Percentiles rank a stretch among this genome's conserved stretches.
Conservation (phyloP, 2,113 vertebrate species). For the Saimiri boliviensis region DNA sequence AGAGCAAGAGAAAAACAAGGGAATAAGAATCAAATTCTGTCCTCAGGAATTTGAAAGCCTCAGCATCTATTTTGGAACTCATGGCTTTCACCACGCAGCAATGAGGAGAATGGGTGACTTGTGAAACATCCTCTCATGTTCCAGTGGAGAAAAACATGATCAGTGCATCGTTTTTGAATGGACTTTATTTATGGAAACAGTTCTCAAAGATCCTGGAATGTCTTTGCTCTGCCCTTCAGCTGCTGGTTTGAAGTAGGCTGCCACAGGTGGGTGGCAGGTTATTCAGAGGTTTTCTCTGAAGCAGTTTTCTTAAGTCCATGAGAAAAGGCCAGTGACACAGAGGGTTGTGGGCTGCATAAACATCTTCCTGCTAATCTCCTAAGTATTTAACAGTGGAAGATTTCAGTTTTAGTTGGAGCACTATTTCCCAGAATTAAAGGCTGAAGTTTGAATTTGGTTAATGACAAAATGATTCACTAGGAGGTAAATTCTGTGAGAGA, state of each 20-base stretch:
- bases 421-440: constrained; percentile 13
- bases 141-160: background rate
- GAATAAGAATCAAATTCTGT: background rate
- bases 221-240: background rate
- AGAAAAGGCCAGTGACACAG: background rate
- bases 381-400: background rate
- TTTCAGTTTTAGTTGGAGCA: background rate
- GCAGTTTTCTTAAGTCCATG: background rate
- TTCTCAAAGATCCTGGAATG: background rate
- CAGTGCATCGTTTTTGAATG: background rate
- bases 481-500: background rate
- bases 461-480: background rate
- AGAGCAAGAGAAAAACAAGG: background rate
- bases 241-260: background rate
- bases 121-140: background rate
- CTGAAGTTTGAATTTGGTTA: background rate
- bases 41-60: background rate
- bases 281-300: background rate
- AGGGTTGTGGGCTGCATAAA: background rate
- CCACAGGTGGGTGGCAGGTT: background rate
- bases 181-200: background rate
- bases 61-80: background rate
- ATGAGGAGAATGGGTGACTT: background rate
- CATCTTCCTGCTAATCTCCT: background rate
- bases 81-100: background rate